These are phyloP conservation scores for Melopsittacus undulatus DNA, from an alignment of 2,797 vertebrate species.

Conservation along the genomic window DNA sequence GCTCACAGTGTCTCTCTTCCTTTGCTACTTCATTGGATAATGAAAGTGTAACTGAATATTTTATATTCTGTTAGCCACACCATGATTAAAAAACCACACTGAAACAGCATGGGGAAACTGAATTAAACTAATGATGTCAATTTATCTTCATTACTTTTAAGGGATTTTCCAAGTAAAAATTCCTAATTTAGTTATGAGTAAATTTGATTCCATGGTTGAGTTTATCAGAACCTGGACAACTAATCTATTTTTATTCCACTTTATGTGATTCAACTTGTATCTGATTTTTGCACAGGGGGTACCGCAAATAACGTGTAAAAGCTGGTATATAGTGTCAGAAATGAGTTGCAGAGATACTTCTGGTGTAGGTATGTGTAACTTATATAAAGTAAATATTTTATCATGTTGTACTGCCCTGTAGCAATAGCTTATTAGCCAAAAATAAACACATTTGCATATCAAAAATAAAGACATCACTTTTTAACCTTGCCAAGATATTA, in stretches of 20 bases:
- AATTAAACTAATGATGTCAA: background rate
- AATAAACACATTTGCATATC: background rate
- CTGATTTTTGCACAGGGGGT: background rate
- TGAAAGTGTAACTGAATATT: background rate
- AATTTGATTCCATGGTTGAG: background rate
- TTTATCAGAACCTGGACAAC: background rate
- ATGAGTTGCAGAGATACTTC: background rate
- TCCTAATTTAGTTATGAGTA: background rate
- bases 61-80: background rate
- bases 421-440: background rate
- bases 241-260: background rate
- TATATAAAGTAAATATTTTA: background rate
- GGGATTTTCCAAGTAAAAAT: background rate
- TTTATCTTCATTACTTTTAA: background rate
- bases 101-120: background rate
- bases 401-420: background rate
- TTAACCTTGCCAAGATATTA: background rate
- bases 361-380: background rate
- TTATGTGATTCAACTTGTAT: background rate
- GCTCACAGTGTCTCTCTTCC: background rate
- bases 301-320: background rate
- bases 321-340: background rate
- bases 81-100: background rate
- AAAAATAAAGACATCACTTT: background rate
- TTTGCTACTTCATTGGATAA: background rate